These are phyloP conservation scores for Columba livia DNA, from an alignment of 2,113 vertebrate species.

Conservation along the genomic window DNA sequence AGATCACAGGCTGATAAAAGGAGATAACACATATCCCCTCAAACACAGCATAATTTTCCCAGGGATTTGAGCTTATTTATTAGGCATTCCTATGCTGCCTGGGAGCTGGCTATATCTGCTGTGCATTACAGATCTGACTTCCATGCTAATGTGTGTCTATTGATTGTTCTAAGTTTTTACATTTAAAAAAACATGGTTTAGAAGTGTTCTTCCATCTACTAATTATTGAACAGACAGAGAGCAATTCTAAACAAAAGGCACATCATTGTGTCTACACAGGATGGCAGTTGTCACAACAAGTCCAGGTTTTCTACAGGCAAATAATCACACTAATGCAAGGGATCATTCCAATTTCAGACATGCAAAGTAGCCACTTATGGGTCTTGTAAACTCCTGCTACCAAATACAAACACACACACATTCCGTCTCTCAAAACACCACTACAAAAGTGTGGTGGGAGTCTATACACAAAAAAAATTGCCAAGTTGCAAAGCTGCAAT, in stretches of 20 bases:
- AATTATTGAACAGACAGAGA: neutral
- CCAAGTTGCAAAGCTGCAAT: neutral
- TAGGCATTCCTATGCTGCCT: neutral
- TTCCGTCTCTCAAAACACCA: neutral
- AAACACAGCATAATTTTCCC: constrained; percentile 40
- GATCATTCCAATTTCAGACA: neutral
- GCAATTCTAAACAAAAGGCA: neutral
- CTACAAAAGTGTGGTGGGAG: neutral
- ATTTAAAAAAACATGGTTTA: neutral
- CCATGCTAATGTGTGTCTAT: neutral
- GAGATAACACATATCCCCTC: constrained; percentile 35
- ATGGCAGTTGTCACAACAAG: neutral
- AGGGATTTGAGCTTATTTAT: constrained; percentile 48
- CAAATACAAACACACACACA: neutral
- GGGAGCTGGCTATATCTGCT: neutral
- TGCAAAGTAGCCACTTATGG: neutral
- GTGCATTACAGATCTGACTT: neutral
- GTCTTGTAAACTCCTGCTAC: neutral
- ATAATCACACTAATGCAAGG: neutral
- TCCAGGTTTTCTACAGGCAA: neutral
- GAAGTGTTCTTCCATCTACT: neutral
- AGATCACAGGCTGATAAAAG: constrained; percentile 36
- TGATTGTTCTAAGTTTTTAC: neutral
- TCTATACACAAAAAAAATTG: neutral
- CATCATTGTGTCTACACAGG: neutral